A percentile compares a stretch with the other conserved stretches of the same genome.
phyloP scores from a whole-genome alignment of 2,797 vertebrate genomes.

The Borostomias antarcticus region DNA sequence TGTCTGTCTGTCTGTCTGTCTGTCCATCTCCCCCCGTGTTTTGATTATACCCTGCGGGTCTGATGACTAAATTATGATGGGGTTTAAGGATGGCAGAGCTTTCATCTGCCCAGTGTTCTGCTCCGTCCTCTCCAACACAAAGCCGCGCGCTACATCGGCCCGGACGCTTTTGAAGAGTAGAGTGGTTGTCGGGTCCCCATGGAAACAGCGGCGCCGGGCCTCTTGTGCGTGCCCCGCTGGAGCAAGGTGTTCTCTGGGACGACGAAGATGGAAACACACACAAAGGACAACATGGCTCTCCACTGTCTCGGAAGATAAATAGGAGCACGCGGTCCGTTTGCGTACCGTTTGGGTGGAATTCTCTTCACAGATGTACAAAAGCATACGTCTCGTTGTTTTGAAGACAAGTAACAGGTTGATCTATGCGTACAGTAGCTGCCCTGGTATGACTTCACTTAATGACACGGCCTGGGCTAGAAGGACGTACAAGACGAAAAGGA shows the following conservation, averaged over 20 bases:
- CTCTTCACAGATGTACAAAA: not conserved
- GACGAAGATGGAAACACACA: slow-evolving; percentile 14
- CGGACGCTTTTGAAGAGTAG: slow-evolving; percentile 82
- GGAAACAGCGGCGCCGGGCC: slow-evolving; percentile 70
- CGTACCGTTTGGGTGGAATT: not conserved
- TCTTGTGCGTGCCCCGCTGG: slow-evolving; percentile 48
- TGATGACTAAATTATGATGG: slow-evolving; percentile 95
- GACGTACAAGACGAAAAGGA: too few species aligned
- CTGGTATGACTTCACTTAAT: too few species aligned
- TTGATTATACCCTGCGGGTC: slow-evolving; percentile 73
- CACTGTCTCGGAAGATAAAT: not conserved
- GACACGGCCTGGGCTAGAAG: too few species aligned
- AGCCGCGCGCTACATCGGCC: slow-evolving; percentile 76
- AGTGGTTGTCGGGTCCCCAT: slow-evolving; percentile 85
- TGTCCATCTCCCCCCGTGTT: slow-evolving; percentile 67
- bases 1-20: slow-evolving; percentile 46
- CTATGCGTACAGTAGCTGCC: too few species aligned
- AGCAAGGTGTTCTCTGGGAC: slow-evolving; percentile 53
- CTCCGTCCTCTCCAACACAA: slow-evolving; percentile 76
- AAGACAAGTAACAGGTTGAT: too few species aligned
- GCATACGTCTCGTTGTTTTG: not conserved
- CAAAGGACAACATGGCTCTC: slow-evolving; percentile 1
- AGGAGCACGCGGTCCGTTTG: not conserved
- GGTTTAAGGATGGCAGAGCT: slow-evolving; percentile 86
- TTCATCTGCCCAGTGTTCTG: slow-evolving; percentile 83